Evolutionary conservation across 1,140 invertebrate species (phyloP), one percentile per base, ranked within the genome.

Genomic region (Pectinophora gossypiella): DNA sequence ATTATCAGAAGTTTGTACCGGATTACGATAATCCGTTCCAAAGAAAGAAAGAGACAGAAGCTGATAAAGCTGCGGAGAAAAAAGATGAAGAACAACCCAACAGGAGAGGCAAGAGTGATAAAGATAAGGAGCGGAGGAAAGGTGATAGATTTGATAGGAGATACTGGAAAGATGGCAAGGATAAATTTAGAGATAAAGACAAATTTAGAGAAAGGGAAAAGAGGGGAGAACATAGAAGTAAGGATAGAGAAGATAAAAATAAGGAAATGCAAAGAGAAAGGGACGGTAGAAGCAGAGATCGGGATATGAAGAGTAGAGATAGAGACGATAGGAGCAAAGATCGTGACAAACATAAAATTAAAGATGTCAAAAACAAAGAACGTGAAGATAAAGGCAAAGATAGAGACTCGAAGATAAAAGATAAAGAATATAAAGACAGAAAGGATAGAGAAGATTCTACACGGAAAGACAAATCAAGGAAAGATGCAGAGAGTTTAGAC

Each of bases 11-110:
- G 21, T 35, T 85, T 15, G 56, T 86, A 48, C 83, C 83, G 1
- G 74, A 75, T 51, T 86, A 86, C 19, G 79, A 85, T 48, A 86
- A 86, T 55, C 83, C 83, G 1, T 87, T 87, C 43, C 83, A 84
- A 76, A 66, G 72, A 3, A 87, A 76, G 43, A 78, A 69, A 59
- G 72, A 68, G 15, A 61, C 42, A 57, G 48, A 53, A 55, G 27
- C 55, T 23, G 27, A 43, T 57, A 54, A 16, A 72, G 62, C 6
- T 1, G 13, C 18, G 20, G 48, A 49, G 19, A 40, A 53, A 10
- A 45, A 53, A 53, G 18, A 35, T 21, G 10, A 3, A 7, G 16
- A 47, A 7, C 42, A 38, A 22, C 19, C 22, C 21, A 4, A 13
- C 18, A 44, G 49, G 42, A 15, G 35, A 42, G 47, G 42, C 10